phyloP scores from a whole-genome alignment of 2,888 invertebrate genomes.

The Pasiphila rectangulata region DNA sequence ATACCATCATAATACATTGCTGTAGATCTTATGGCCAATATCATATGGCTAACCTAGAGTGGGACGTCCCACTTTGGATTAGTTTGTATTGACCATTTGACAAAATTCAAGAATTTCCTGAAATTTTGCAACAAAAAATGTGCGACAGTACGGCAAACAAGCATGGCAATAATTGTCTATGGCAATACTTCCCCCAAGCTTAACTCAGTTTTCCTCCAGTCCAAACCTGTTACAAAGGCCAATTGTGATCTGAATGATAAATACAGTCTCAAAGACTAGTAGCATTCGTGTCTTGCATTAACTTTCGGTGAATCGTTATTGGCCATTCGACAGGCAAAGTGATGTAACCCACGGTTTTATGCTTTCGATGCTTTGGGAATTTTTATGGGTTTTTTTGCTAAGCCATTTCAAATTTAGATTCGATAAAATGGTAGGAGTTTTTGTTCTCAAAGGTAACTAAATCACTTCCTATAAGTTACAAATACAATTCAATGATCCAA shows the following conservation, averaged over 20 bases:
- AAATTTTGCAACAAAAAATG: too few relatives aligned
- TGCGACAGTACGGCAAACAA: too few relatives aligned
- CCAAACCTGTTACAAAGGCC: background rate
- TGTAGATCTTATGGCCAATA: too few relatives aligned
- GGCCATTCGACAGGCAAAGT: slow-evolving; percentile 12
- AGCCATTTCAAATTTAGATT: background rate
- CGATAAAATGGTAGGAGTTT: background rate
- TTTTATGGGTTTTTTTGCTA: background rate
- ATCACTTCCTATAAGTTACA: background rate
- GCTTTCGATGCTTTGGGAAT: slow-evolving; percentile 6
- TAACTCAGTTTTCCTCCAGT: background rate
- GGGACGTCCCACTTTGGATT: too few relatives aligned
- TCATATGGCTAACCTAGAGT: too few relatives aligned
- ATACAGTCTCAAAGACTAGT: slow-evolving; percentile 29
- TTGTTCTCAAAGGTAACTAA: background rate
- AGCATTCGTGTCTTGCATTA: slow-evolving; percentile 34
- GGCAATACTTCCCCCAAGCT: background rate
- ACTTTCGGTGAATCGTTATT: slow-evolving; percentile 28
- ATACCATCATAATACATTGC: too few relatives aligned
- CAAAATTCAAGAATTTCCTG: too few relatives aligned
- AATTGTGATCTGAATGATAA: slow-evolving; percentile 27
- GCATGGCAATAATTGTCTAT: too few relatives aligned
- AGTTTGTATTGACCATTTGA: too few relatives aligned
- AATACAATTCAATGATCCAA: too few relatives aligned
- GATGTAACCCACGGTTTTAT: slow-evolving; percentile 22